A percentile compares a stretch with the other conserved stretches of the same genome.
phyloP scores from a whole-genome alignment of 2,113 vertebrate species.

The Syrrhaptes paradoxus region DNA sequence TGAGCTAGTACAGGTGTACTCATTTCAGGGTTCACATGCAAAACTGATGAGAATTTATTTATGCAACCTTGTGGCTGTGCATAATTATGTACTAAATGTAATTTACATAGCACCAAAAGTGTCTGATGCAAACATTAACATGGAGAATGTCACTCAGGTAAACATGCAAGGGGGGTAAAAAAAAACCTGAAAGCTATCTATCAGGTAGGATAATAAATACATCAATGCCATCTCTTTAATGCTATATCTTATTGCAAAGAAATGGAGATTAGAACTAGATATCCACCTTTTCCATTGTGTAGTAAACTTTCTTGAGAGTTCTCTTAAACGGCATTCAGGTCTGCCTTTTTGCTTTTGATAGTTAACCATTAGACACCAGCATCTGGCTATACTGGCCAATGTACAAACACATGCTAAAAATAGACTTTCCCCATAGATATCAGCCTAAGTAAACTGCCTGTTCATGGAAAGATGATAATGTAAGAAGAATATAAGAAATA shows the following conservation, averaged over 20 bases:
- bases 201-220: background rate
- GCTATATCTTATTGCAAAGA: background rate
- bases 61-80: background rate
- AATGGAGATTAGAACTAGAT: background rate
- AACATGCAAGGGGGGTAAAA: background rate
- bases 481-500: background rate
- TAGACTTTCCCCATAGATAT: background rate
- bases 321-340: background rate
- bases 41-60: slow-evolving; percentile 34
- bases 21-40: background rate
- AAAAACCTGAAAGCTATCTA: background rate
- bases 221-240: background rate
- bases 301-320: background rate
- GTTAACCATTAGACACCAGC: background rate
- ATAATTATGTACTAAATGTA: background rate
- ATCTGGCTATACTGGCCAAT: background rate
- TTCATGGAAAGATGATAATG: background rate
- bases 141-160: background rate
- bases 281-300: background rate
- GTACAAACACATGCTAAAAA: slow-evolving; percentile 13
- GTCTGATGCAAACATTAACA: background rate
- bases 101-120: slow-evolving; percentile 16
- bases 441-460: background rate
- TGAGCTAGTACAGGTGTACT: slow-evolving; percentile 23
- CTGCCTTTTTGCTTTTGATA: background rate